Percentiles rank a stretch among this genome's conserved stretches.
phyloP scores from a whole-genome alignment of 2,797 vertebrate genomes.

The Rhabdomys pumilio region DNA sequence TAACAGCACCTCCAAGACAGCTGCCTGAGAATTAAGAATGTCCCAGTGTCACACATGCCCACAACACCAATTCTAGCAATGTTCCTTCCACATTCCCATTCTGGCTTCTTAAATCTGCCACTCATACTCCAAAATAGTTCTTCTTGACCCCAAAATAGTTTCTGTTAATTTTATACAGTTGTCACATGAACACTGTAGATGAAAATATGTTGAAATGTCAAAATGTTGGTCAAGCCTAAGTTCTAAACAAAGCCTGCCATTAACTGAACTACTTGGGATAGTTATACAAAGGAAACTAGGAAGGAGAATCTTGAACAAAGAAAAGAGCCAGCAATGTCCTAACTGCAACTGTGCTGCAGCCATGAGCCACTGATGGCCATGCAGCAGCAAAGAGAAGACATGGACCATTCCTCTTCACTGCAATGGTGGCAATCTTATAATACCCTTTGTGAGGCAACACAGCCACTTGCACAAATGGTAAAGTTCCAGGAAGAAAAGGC shows the following conservation, averaged over 20 bases:
- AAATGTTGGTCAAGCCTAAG: not conserved
- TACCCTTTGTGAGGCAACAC: not conserved
- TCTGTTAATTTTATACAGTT: not conserved
- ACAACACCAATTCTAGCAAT: not conserved
- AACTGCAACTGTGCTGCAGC: not conserved
- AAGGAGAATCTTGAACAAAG: not conserved
- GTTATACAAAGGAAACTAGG: not conserved
- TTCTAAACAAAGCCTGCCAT: not conserved
- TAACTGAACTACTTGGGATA: not conserved
- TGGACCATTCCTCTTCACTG: not conserved
- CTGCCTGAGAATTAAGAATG: slow-evolving; percentile 15
- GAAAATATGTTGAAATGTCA: not conserved
- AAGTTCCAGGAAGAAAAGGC: slow-evolving; percentile 11
- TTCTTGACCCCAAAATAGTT: not conserved
- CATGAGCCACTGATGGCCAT: not conserved
- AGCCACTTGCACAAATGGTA: not conserved
- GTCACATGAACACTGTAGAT: not conserved
- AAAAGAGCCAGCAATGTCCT: not conserved
- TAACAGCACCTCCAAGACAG: not conserved
- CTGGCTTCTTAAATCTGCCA: slow-evolving; percentile 16
- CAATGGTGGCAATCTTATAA: too few relatives aligned
- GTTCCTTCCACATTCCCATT: not conserved
- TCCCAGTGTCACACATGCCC: not conserved
- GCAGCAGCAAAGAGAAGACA: not conserved
- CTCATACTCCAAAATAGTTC: not conserved